Percentiles rank a stretch among this genome's conserved stretches.
Evolutionary conservation across 2,888 invertebrate species (phyloP).

Genomic region (Drosophila mettleri): DNA sequence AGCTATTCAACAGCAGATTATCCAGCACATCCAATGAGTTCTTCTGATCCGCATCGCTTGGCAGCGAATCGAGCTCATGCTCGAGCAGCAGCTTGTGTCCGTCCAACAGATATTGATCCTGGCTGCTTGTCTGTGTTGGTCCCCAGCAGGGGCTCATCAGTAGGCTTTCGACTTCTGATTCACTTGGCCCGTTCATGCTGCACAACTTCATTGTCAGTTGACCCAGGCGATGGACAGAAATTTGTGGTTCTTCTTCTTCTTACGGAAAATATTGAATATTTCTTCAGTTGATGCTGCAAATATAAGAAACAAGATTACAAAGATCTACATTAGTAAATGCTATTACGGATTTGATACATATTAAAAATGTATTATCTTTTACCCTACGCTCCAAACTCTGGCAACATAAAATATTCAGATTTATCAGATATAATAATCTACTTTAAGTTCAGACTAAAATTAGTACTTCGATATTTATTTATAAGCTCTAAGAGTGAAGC

Average conservation of each 20-base stretch:
- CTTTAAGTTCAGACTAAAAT: not conserved
- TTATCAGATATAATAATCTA: not conserved
- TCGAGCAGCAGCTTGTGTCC: constrained; percentile 86
- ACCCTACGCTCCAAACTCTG: too few species aligned
- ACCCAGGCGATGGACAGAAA: constrained; percentile 60
- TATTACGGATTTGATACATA: too few species aligned
- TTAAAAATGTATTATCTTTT: too few species aligned
- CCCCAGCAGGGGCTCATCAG: constrained; percentile 91
- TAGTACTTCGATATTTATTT: not conserved
- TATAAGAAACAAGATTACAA: constrained; percentile 8
- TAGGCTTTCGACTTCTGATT: constrained; percentile 89
- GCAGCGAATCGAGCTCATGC: constrained; percentile 87
- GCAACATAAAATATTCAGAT: too few species aligned
- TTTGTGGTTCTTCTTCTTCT: constrained; percentile 29
- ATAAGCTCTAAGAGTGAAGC: not conserved
- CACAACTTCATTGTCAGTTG: constrained; percentile 87
- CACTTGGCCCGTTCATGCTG: constrained; percentile 86
- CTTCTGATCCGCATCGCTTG: constrained; percentile 85
- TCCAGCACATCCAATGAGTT: constrained; percentile 89
- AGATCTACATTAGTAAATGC: constrained; percentile 7
- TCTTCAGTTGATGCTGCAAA: constrained; percentile 29
- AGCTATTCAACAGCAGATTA: constrained; percentile 87
- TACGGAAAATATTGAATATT: not conserved
- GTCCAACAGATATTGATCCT: constrained; percentile 86
- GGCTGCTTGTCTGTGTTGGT: constrained; percentile 85